Conservation (phyloP, 2,888 invertebrate species). For the Drosophila mercatorum region DNA sequence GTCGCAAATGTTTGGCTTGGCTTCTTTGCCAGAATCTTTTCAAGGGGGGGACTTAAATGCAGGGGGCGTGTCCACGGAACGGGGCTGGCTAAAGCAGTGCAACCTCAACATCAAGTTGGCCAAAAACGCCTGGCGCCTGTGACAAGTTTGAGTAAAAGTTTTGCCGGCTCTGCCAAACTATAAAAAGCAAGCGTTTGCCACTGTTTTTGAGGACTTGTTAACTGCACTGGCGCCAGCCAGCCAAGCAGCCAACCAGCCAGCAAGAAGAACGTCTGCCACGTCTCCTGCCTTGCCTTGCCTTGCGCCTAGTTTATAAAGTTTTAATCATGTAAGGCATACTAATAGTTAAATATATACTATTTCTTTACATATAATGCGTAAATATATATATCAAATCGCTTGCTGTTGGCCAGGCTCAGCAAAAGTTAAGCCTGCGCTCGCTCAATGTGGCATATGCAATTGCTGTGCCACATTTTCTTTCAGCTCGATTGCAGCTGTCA, state of each 20-base stretch:
- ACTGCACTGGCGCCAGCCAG: conserved; percentile 34
- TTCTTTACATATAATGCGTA: neutral
- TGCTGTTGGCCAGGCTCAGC: neutral
- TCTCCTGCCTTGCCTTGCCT: too few species aligned
- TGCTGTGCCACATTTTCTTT: conserved; percentile 24
- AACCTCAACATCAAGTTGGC: conserved; percentile 61
- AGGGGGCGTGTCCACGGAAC: conserved; percentile 25
- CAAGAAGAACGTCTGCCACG: too few species aligned
- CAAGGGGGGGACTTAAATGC: conserved; percentile 49
- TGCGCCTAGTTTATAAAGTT: conserved; percentile 50
- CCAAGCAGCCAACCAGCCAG: too few species aligned
- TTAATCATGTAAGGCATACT: conserved; percentile 65
- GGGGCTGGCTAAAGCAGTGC: conserved; percentile 15
- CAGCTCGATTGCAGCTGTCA: conserved; percentile 8
- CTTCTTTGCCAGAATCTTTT: conserved; percentile 45
- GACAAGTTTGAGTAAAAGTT: conserved; percentile 70
- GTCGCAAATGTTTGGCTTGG: conserved; percentile 56
- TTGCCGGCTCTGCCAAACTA: conserved; percentile 44
- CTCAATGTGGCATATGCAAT: neutral
- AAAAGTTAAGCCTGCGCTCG: conserved; percentile 1
- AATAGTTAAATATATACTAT: conserved; percentile 35
- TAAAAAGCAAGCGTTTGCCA: conserved; percentile 39
- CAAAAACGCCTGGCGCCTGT: conserved; percentile 61
- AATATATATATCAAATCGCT: neutral
- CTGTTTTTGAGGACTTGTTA: conserved; percentile 59